These are phyloP conservation scores for Amazonetta brasiliensis DNA, from an alignment of 2,797 vertebrate genomes.

Conservation along the genomic window DNA sequence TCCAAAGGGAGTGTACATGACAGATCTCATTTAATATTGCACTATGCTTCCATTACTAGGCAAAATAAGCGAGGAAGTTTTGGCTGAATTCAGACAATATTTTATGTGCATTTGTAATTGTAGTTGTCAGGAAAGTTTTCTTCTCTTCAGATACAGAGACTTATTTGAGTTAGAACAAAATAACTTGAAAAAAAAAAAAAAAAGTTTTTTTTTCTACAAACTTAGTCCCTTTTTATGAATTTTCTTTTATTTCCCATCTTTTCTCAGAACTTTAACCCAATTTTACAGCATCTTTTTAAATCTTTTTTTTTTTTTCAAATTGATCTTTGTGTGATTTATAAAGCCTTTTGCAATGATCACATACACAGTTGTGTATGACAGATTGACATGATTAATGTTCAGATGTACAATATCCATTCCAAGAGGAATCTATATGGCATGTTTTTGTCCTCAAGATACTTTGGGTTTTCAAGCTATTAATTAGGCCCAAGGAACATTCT, in stretches of 20 bases:
- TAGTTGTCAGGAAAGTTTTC: not conserved
- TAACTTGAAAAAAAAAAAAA: not conserved
- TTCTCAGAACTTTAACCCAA: constrained; percentile 16
- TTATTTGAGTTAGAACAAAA: constrained; percentile 13
- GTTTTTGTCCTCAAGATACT: not conserved
- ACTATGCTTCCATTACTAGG: not conserved
- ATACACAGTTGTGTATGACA: not conserved
- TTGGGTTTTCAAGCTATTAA: not conserved
- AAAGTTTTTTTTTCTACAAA: not conserved
- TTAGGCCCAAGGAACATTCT: not conserved
- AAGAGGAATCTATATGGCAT: not conserved
- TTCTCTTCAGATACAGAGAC: not conserved
- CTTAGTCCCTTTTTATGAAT: not conserved
- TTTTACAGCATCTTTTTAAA: not conserved
- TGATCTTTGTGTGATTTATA: not conserved
- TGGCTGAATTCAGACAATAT: constrained; percentile 9
- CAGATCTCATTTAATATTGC: not conserved
- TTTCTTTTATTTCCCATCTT: not conserved
- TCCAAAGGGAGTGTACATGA: not conserved
- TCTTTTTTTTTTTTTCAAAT: not conserved
- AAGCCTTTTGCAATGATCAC: not conserved
- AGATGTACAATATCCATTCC: not conserved
- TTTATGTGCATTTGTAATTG: not conserved
- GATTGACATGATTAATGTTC: not conserved
- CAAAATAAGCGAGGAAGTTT: constrained; percentile 23